phyloP scores from a whole-genome alignment of 2,113 vertebrate species.

The Caracal caracal region DNA sequence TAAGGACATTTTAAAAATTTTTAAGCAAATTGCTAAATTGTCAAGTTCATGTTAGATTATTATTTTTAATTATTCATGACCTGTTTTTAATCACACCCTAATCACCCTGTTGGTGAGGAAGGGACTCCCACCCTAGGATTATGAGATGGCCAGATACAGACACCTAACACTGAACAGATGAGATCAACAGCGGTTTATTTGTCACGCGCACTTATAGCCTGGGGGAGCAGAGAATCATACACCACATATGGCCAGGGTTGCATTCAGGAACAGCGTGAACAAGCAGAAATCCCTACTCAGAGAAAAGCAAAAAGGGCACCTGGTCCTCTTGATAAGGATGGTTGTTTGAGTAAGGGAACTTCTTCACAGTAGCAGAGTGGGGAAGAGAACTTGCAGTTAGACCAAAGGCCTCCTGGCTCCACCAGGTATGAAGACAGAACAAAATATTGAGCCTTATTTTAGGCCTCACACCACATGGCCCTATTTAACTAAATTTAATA shows the following conservation, averaged over 20 bases:
- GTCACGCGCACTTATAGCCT: not conserved
- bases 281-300: not conserved
- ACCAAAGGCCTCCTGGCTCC: not conserved
- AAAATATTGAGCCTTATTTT: not conserved
- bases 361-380: not conserved
- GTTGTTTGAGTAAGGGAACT: not conserved
- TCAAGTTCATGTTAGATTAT: not conserved
- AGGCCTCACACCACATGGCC: not conserved
- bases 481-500: not conserved
- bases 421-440: not conserved
- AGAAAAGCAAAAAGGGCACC: not conserved
- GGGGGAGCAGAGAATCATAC: not conserved
- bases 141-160: not conserved
- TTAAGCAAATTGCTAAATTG: not conserved
- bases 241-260: not conserved
- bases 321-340: not conserved
- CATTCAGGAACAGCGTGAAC: not conserved
- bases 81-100: not conserved
- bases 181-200: not conserved
- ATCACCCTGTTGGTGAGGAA: not conserved
- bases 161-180: not conserved
- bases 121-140: not conserved
- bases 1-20: not conserved
- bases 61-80: not conserved
- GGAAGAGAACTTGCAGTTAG: not conserved